Conservation (phyloP, 2,113 vertebrate species). For the Rissa tridactyla region DNA sequence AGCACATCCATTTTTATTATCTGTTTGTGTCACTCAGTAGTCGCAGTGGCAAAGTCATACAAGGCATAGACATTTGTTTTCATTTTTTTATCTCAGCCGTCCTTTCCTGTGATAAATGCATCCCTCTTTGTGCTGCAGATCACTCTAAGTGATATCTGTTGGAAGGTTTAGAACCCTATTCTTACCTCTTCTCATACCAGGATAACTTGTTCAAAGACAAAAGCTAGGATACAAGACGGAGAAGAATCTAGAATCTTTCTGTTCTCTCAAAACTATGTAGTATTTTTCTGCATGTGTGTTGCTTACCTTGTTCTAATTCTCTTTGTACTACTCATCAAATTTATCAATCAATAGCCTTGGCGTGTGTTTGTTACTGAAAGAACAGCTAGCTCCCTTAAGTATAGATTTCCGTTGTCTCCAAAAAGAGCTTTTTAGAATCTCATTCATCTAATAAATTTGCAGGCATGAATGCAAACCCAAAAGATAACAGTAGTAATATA, state of each 20-base stretch:
- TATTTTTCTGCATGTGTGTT: not conserved
- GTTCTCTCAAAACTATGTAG: not conserved
- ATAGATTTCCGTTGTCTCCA: not conserved
- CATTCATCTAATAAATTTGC: not conserved
- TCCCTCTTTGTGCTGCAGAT: not conserved
- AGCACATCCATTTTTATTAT: not conserved
- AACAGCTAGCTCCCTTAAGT: not conserved
- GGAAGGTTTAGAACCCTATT: not conserved
- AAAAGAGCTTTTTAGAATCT: not conserved
- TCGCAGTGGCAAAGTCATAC: not conserved
- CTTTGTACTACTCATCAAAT: not conserved
- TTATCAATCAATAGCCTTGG: not conserved
- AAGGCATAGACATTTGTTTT: not conserved
- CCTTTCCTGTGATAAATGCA: not conserved
- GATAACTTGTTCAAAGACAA: not conserved
- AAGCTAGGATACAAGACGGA: not conserved
- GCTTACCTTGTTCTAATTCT: not conserved
- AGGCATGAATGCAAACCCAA: not conserved
- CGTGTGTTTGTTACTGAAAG: not conserved
- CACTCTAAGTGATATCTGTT: not conserved
- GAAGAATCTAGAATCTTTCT: not conserved
- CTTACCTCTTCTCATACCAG: not conserved
- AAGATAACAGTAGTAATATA: not conserved
- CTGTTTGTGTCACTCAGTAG: not conserved
- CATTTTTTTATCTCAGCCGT: not conserved